Percentiles rank a stretch among this genome's conserved stretches.
phyloP scores from a whole-genome alignment of 2,113 vertebrate species.

The Cacatua alba region DNA sequence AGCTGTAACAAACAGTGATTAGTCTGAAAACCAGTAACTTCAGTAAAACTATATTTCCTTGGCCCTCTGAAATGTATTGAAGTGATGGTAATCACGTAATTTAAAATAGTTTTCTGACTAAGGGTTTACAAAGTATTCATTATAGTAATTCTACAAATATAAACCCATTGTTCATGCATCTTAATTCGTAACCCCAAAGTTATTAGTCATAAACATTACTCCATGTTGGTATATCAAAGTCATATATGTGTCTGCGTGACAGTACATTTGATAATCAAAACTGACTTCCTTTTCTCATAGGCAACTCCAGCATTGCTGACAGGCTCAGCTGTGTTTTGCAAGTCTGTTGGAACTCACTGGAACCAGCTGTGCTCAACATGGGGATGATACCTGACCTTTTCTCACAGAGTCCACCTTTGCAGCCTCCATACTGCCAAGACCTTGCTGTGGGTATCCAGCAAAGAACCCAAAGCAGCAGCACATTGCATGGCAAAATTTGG shows the following conservation, averaged over 20 bases:
- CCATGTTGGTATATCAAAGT: neutral
- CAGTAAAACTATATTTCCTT: neutral
- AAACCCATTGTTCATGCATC: neutral
- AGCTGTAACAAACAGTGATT: neutral
- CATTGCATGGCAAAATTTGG: neutral
- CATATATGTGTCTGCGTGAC: neutral
- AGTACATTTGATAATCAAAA: neutral
- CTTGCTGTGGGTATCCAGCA: neutral
- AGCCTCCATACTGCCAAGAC: neutral
- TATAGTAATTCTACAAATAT: neutral
- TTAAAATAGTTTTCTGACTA: neutral
- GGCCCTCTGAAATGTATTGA: neutral
- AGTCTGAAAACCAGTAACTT: neutral
- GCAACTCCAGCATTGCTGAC: neutral
- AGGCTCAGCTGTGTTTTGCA: neutral
- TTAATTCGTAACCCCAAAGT: neutral
- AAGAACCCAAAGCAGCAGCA: neutral
- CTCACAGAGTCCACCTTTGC: neutral
- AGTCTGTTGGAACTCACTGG: accelerated
- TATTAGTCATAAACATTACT: neutral
- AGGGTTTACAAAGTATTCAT: neutral
- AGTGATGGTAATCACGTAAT: neutral
- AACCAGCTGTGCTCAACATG: neutral
- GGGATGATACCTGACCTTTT: neutral
- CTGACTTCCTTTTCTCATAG: neutral